Conservation (phyloP, 2,797 vertebrate genomes). For the Chloroceryle amazona region DNA sequence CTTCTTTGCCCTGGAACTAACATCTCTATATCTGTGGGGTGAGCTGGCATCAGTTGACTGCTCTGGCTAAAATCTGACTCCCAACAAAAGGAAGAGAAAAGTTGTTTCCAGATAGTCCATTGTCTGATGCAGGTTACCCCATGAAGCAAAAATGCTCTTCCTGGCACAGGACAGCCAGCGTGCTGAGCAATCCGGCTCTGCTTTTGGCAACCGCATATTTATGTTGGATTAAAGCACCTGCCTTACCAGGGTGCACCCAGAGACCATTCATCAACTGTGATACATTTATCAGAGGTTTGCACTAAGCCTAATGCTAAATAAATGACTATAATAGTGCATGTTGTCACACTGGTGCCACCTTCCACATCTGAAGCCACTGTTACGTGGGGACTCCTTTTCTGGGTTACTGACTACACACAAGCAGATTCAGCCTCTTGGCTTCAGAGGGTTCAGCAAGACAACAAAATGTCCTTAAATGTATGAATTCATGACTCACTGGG, state of each 20-base stretch:
- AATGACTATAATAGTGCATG: neutral
- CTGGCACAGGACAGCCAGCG: rapidly evolving
- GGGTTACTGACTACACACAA: neutral
- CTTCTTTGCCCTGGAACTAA: neutral
- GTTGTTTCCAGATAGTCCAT: neutral
- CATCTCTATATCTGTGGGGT: neutral
- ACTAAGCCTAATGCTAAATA: neutral
- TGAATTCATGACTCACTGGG: neutral
- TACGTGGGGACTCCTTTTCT: neutral
- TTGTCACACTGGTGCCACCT: neutral
- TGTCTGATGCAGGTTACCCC: neutral
- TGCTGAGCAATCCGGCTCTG: neutral
- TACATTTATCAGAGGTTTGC: neutral
- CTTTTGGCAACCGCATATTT: neutral
- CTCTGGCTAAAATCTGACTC: neutral
- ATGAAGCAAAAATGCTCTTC: neutral
- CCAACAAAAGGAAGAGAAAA: neutral
- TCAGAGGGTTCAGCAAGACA: neutral
- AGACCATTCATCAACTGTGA: neutral
- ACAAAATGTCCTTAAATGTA: neutral
- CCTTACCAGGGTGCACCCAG: neutral
- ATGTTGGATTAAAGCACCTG: neutral
- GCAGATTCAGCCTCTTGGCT: neutral
- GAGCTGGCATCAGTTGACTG: neutral
- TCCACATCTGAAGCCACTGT: neutral